Evolutionary conservation across 2,888 invertebrate species (phyloP).

Genomic region (Stenodera caucasica): DNA sequence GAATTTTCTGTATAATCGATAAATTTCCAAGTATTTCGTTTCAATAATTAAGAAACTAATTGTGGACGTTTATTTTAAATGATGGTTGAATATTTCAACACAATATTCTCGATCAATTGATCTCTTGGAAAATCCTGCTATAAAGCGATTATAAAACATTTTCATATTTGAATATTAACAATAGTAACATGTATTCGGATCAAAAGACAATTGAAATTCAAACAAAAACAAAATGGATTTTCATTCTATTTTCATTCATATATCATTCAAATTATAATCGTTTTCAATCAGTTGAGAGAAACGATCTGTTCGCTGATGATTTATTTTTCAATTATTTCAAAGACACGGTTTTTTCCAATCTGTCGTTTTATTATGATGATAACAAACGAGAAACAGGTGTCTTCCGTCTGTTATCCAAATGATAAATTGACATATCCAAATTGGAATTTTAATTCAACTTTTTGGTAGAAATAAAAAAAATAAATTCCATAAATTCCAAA

Average conservation of each 20-base stretch:
- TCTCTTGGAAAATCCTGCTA: too few species aligned
- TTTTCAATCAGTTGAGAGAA: constrained; percentile 25
- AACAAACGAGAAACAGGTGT: constrained; percentile 29
- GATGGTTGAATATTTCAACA: too few species aligned
- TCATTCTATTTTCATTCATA: constrained; percentile 24
- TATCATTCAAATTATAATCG: constrained; percentile 28
- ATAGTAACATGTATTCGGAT: too few species aligned
- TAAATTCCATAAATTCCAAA: too few species aligned
- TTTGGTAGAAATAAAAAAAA: too few species aligned
- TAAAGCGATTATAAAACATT: too few species aligned
- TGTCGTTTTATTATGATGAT: constrained; percentile 12
- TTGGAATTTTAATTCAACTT: constrained; percentile 36
- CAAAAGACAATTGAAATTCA: constrained; percentile 15
- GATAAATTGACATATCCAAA: constrained; percentile 32
- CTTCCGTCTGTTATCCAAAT: constrained; percentile 11
- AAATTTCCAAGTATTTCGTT: too few species aligned
- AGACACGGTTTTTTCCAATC: constrained; percentile 27
- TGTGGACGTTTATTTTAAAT: too few species aligned
- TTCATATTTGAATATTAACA: too few species aligned
- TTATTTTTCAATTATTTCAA: constrained; percentile 30
- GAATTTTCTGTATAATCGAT: too few species aligned
- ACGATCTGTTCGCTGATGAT: constrained; percentile 28
- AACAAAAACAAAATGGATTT: constrained; percentile 25
- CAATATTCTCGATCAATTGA: too few species aligned
- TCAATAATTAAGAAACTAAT: too few species aligned